These are phyloP conservation scores for Chaitophorus viminalis DNA, from an alignment of 2,888 invertebrate species.

Conservation along the genomic window DNA sequence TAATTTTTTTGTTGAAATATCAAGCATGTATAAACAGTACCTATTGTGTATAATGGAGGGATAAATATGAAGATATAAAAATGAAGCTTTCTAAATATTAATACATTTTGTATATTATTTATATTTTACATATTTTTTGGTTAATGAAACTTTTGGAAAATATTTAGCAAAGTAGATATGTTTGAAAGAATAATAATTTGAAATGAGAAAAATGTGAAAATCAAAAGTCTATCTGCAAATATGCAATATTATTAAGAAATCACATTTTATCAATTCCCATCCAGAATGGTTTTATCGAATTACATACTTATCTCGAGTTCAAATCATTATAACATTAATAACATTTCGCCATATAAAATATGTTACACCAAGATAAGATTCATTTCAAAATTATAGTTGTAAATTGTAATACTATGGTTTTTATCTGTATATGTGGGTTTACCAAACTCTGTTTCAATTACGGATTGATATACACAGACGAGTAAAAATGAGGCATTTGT, in stretches of 20 bases:
- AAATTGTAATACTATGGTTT: background rate
- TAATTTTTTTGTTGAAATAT: slow-evolving; percentile 25
- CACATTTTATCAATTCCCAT: too few species aligned
- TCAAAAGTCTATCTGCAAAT: background rate
- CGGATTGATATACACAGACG: background rate
- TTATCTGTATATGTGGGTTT: background rate
- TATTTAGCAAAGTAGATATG: background rate
- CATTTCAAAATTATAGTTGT: background rate
- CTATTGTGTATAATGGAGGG: background rate
- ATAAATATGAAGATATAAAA: background rate
- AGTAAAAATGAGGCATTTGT: too few species aligned
- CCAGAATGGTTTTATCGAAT: background rate
- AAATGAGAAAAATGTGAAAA: background rate
- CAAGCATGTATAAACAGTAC: background rate
- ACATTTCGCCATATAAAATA: too few species aligned
- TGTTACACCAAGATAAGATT: too few species aligned
- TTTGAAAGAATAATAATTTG: background rate
- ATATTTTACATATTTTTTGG: background rate
- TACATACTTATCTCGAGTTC: background rate
- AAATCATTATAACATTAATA: background rate
- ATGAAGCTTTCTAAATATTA: background rate
- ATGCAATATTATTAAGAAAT: too few species aligned
- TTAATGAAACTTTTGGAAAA: background rate
- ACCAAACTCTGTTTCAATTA: background rate
- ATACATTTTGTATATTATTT: background rate